Percentiles rank a stretch among this genome's conserved stretches.
Conservation (phyloP, 2,113 vertebrate species). For the Rattus norvegicus region DNA sequence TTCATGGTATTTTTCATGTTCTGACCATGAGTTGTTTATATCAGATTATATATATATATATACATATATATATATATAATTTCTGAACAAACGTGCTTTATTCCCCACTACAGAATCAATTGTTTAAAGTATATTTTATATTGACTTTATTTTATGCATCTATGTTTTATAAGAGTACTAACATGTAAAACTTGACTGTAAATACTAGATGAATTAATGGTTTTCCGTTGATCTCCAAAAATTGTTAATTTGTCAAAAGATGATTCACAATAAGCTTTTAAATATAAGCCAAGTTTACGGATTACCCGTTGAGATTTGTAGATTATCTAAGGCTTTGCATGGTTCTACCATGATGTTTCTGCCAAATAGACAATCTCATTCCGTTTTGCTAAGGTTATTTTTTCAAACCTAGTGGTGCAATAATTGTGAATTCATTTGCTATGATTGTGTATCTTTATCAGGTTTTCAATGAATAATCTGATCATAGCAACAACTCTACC, state of each 20-base stretch:
- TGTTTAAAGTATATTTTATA: neutral
- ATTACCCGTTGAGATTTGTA: slow-evolving; percentile 1
- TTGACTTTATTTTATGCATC: neutral
- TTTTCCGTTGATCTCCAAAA: neutral
- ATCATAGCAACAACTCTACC: neutral
- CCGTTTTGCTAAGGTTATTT: neutral
- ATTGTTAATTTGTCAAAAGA: neutral
- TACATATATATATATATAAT: neutral
- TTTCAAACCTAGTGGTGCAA: neutral
- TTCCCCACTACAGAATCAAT: neutral
- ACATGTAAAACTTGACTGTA: neutral
- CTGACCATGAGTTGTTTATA: neutral
- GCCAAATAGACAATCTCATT: neutral
- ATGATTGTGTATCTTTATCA: neutral
- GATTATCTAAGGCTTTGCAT: neutral
- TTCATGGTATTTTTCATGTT: neutral
- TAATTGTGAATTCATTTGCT: neutral
- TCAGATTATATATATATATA: neutral
- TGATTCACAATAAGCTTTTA: neutral
- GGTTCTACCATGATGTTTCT: neutral
- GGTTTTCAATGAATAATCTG: neutral
- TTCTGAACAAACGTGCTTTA: neutral
- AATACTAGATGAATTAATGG: neutral
- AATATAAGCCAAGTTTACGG: neutral
- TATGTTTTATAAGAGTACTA: neutral